phyloP scores from a whole-genome alignment of 1,140 invertebrate genomes.

The Listronotus oregonensis region DNA sequence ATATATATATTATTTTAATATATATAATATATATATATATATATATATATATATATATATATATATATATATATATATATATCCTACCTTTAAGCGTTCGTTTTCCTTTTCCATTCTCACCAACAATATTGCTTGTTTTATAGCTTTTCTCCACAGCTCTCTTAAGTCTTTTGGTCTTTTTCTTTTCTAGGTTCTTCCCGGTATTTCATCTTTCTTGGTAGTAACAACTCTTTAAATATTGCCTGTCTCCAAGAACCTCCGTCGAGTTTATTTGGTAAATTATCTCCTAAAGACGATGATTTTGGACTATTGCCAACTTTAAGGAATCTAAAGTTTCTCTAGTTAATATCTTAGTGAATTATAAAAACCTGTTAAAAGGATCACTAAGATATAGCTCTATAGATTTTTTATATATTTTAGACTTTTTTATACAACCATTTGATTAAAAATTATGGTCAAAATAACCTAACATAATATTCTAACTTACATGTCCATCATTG shows the following conservation, averaged over 20 bases:
- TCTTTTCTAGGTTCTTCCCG: constrained; percentile 50
- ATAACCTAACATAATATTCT: too few relatives aligned
- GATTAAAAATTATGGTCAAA: too few relatives aligned
- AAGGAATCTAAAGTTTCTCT: constrained; percentile 72
- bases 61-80: too few relatives aligned
- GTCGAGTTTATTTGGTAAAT: constrained; percentile 50
- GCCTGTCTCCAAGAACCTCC: constrained; percentile 84
- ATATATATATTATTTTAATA: too few relatives aligned
- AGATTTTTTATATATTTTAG: too few relatives aligned
- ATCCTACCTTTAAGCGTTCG: constrained; percentile 74
- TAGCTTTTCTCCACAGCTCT: constrained; percentile 89
- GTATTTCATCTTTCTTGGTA: constrained; percentile 62
- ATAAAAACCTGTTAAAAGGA: too few relatives aligned
- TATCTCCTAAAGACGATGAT: constrained; percentile 56
- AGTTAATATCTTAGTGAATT: too few relatives aligned
- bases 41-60: too few relatives aligned
- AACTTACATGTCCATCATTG: constrained; percentile 85
- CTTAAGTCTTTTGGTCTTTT: constrained; percentile 70
- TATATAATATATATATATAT: too few relatives aligned
- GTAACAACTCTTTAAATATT: constrained; percentile 84
- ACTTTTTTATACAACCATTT: too few relatives aligned
- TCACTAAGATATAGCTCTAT: too few relatives aligned
- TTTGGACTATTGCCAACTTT: constrained; percentile 78
- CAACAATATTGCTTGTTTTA: constrained; percentile 88
- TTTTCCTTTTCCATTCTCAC: constrained; percentile 96